Evolutionary conservation across 37 sponge, comb jelly and placozoan genomes (phyloP), one percentile per base, ranked within the genome.

Genomic region (Oopsacas minuta): DNA sequence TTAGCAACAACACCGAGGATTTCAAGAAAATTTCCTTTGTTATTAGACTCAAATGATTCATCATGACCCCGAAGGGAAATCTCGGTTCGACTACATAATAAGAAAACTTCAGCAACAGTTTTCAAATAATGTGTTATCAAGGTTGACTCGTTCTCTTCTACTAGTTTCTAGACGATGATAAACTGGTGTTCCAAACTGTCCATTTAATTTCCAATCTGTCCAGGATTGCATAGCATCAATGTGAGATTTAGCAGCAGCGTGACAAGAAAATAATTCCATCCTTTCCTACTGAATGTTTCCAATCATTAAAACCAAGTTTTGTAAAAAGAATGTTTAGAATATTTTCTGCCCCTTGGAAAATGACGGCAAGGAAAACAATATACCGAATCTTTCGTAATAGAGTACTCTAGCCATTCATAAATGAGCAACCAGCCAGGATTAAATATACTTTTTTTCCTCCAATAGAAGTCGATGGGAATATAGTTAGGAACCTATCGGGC

Each of bases 21-120:
- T 81, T 90, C 91, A 83, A 82, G 51, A 83, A 85, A 90, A 90
- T 90, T 88, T 25, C 88, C 91, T 81, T 38, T 88, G n/a, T n/a
- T n/a, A n/a, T n/a, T n/a, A n/a, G n/a, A n/a, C n/a, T n/a, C n/a
- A n/a, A n/a, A n/a, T n/a, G n/a, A n/a, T n/a, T n/a, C n/a, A n/a
- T n/a, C n/a, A n/a, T n/a, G n/a, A n/a, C n/a, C n/a, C n/a, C n/a
- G n/a, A n/a, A n/a, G n/a, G n/a, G n/a, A n/a, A n/a, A n/a, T n/a
- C n/a, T n/a, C n/a, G n/a, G n/a, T n/a, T n/a, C n/a, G n/a, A n/a
- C n/a, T n/a, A n/a, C n/a, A n/a, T n/a, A n/a, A n/a, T n/a, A n/a
- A n/a, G n/a, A 83, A 36, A 81, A 90, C 84, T 83, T 90, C 91
- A 86, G 84, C 86, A 51, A 91, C 30, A 35, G 85, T 91, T 84